phyloP scores from a whole-genome alignment of 2,797 vertebrate genomes.

The Petrocephalus sullivani region DNA sequence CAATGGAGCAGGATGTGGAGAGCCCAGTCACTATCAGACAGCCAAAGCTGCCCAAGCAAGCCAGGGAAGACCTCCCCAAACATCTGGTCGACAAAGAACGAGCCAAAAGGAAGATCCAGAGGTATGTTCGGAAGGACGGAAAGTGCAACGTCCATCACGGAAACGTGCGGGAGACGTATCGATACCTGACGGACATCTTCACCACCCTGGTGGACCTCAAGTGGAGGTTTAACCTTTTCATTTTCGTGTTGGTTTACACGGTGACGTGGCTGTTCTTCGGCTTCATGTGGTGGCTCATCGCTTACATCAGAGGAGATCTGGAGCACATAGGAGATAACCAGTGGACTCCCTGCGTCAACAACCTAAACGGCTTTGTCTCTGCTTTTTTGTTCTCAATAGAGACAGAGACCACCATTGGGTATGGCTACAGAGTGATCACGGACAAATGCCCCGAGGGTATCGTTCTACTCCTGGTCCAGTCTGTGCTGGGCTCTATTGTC shows the following conservation, averaged over 20 bases:
- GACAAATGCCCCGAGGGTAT: constrained; percentile 98
- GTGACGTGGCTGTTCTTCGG: constrained; percentile 98
- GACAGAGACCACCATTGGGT: constrained; percentile 97
- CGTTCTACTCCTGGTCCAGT: constrained; percentile 88
- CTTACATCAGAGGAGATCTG: constrained; percentile 90
- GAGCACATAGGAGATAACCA: constrained; percentile 82
- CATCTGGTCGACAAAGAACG: constrained; percentile 66
- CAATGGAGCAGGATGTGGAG: constrained; percentile 98
- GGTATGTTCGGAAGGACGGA: constrained; percentile 93
- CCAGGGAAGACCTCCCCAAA: constrained; percentile 76
- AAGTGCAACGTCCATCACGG: constrained; percentile 98
- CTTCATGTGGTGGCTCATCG: constrained; percentile 98
- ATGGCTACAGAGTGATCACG: constrained; percentile 96
- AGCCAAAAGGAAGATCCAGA: constrained; percentile 77
- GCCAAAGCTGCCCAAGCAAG: constrained; percentile 85
- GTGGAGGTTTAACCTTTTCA: constrained; percentile 95
- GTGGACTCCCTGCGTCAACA: constrained; percentile 96
- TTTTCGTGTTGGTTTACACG: constrained; percentile 96
- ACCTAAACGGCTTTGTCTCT: constrained; percentile 93
- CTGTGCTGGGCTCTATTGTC: constrained; percentile 95
- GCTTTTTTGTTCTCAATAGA: constrained; percentile 99
- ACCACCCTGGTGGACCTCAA: constrained; percentile 97
- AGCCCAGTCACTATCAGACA: constrained; percentile 79
- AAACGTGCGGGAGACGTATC: constrained; percentile 91
- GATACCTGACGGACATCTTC: constrained; percentile 95